phyloP scores from a whole-genome alignment of 2,113 vertebrate genomes.

The Entomyzon cyanotis region DNA sequence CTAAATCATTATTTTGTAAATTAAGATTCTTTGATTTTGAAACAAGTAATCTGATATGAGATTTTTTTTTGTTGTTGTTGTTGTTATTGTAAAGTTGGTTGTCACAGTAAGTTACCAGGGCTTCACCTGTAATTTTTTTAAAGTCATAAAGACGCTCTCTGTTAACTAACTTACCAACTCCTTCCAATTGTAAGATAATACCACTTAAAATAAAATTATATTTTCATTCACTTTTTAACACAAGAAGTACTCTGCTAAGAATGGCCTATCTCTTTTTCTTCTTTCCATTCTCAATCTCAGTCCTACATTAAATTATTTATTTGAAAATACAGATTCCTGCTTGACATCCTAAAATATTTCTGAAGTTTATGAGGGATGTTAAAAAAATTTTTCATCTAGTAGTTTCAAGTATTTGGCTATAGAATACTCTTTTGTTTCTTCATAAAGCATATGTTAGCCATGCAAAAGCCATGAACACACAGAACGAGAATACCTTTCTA shows the following conservation, averaged over 20 bases:
- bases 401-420: neutral
- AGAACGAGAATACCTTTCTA: neutral
- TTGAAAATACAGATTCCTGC: neutral
- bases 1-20: neutral
- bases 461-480: slow-evolving; percentile 13
- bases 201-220: neutral
- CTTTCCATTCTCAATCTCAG: neutral
- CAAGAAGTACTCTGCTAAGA: neutral
- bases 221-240: neutral
- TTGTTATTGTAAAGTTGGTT: neutral
- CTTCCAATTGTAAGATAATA: neutral
- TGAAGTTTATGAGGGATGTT: neutral
- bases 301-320: neutral
- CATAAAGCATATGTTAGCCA: neutral
- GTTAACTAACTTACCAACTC: neutral
- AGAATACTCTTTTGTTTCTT: neutral
- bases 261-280: neutral
- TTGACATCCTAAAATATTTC: neutral
- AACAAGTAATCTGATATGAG: neutral
- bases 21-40: neutral
- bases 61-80: neutral
- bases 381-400: neutral
- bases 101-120: neutral
- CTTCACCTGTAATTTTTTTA: neutral
- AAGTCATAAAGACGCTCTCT: neutral